Percentiles rank a stretch among this genome's conserved stretches.
These are phyloP conservation scores for Desoria tigrina DNA, from an alignment of 2,888 invertebrate genomes.

Conservation along the genomic window DNA sequence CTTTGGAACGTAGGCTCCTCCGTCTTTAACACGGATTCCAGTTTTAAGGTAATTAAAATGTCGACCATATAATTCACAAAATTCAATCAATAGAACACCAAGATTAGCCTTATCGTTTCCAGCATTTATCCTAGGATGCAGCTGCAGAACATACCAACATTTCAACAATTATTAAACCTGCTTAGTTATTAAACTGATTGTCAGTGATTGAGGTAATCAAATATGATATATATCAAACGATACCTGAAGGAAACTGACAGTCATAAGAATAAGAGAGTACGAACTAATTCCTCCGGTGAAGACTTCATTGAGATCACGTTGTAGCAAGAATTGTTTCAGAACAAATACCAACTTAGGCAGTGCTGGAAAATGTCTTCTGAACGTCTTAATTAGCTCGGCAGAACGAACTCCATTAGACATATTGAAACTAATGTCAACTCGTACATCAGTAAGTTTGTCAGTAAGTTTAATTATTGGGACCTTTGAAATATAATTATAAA, in stretches of 20 bases:
- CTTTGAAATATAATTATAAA: slow-evolving; percentile 55
- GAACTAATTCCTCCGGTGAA: slow-evolving; percentile 99
- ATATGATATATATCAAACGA: too few species aligned
- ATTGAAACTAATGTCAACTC: slow-evolving; percentile 99
- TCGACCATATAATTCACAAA: slow-evolving; percentile 94
- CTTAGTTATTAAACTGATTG: too few species aligned
- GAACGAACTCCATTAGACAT: slow-evolving; percentile 97
- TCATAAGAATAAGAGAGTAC: slow-evolving; percentile 97
- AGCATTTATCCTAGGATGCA: slow-evolving; percentile 82
- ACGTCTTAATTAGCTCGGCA: slow-evolving; percentile 91
- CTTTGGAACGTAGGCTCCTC: slow-evolving; percentile 93
- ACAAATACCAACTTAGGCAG: slow-evolving; percentile 93
- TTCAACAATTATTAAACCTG: too few species aligned
- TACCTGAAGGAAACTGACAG: slow-evolving; percentile 91
- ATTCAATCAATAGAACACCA: slow-evolving; percentile 91
- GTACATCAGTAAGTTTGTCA: slow-evolving; percentile 80
- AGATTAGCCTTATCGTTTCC: slow-evolving; percentile 69
- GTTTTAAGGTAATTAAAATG: slow-evolving; percentile 95
- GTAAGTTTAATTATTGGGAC: slow-evolving; percentile 97
- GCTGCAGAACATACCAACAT: slow-evolving; percentile 64
- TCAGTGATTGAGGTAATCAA: too few species aligned
- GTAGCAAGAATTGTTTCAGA: slow-evolving; percentile 95
- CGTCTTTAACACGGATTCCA: slow-evolving; percentile 89
- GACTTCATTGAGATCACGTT: slow-evolving; percentile 98
- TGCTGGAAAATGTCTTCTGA: slow-evolving; percentile 82